phyloP scores from a whole-genome alignment of 2,888 invertebrate genomes.

The Hypomecis atomaria region DNA sequence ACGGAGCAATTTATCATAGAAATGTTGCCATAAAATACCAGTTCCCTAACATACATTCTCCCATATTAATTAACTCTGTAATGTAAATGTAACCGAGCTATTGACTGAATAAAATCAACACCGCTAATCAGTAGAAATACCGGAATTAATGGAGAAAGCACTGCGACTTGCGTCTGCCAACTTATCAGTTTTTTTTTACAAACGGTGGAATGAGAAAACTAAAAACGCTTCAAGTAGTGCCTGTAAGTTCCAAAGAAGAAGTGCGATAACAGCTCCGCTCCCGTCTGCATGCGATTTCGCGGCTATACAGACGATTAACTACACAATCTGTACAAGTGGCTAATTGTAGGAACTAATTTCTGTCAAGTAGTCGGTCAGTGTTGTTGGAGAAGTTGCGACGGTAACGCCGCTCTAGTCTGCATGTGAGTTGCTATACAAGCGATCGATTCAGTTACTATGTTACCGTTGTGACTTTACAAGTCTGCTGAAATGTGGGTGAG shows the following conservation, averaged over 20 bases:
- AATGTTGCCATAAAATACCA: background rate
- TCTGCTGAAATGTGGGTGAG: slow-evolving; percentile 4
- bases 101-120: slow-evolving; percentile 15
- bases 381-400: background rate
- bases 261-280: too few species aligned
- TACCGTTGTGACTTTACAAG: background rate
- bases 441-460: slow-evolving; percentile 9
- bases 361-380: background rate
- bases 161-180: slow-evolving; percentile 1
- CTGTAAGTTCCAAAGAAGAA: too few species aligned
- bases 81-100: slow-evolving; percentile 1
- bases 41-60: background rate
- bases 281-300: too few species aligned
- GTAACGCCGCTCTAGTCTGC: background rate
- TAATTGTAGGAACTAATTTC: background rate
- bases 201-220: too few species aligned
- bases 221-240: too few species aligned
- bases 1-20: background rate
- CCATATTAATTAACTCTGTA: background rate
- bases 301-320: too few species aligned
- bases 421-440: background rate
- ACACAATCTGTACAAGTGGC: background rate
- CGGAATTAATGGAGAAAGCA: slow-evolving; percentile 16
- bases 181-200: background rate
- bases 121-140: slow-evolving; percentile 17